Conservation (phyloP, 2,113 vertebrate genomes). For the Pachycephala philippinensis region DNA sequence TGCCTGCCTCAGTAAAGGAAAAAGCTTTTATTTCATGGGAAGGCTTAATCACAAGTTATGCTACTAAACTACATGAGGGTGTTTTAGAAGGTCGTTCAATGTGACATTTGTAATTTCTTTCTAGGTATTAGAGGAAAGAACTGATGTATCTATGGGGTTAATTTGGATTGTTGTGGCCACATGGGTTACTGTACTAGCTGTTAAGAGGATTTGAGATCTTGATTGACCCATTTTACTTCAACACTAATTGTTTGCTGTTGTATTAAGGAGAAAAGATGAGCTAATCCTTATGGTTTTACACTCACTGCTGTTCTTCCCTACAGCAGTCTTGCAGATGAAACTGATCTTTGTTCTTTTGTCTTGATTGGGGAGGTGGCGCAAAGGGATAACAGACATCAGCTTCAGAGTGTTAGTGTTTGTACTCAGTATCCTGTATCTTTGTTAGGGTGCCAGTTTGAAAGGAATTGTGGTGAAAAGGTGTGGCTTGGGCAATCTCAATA, state of each 20-base stretch:
- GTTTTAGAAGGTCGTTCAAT: background rate
- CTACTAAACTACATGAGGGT: background rate
- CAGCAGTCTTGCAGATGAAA: background rate
- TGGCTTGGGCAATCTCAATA: background rate
- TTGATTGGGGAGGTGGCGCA: background rate
- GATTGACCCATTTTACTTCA: conserved; percentile 53
- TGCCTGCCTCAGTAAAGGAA: background rate
- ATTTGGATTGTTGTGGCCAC: conserved; percentile 26
- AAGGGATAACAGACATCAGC: background rate
- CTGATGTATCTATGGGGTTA: conserved; percentile 8
- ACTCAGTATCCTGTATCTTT: background rate
- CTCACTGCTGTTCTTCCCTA: background rate
- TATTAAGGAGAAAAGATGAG: conserved; percentile 26
- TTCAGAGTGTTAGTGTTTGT: background rate
- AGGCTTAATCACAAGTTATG: background rate
- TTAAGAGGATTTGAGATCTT: conserved; percentile 53
- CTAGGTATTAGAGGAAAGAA: background rate
- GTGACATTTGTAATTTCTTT: conserved; percentile 31
- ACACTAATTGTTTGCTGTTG: conserved; percentile 44
- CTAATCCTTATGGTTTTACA: conserved; percentile 2
- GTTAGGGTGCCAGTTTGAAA: background rate
- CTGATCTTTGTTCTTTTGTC: conserved; percentile 38
- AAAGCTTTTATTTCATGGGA: background rate
- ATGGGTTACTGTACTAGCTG: conserved; percentile 14
- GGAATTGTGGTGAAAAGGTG: background rate